Base-by-base conservation (phyloP, 2,888 invertebrate species). In the Dendrolimus pini region DNA sequence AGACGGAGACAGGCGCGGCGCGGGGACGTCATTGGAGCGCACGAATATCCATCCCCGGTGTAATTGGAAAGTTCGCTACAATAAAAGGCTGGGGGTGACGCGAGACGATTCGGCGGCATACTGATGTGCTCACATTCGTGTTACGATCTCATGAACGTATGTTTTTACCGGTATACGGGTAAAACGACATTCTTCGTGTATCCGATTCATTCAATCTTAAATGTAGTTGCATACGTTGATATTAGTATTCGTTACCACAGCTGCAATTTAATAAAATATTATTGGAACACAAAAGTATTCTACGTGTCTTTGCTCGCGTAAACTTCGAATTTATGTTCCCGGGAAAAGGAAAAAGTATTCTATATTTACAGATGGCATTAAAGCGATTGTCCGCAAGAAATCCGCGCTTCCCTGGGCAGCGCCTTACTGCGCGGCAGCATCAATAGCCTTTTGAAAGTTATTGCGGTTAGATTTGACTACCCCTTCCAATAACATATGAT, bases 41-140 rank as follows among this genome's bases (percentile, higher is more conserved):
- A 74, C 72, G 74, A 77, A 81, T 80, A 78, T 76, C 76, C 78
- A 74, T 80, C 76, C 74, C 74, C 75, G 68, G 72, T 77, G 80
- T 82, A 84, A 84, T 83, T 84, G 82, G 78, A 82, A 83, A 80
- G 77, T 78, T 78, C 73, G 78, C 74, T 75, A 79, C 78, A 82
- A 80, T 82, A 81, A 81, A 79, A 77, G 74, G 68, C 74, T 70
- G 74, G 71, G 77, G 74, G 75, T 76, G 78, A 78, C 79, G 70
- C 67, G 67, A 68, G 70, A 70, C 72, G 73, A 70, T 73, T 75
- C 69, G 72, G 68, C 70, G 67, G 64, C 69, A 66, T 69, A 71
- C 69, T 68, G 73, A 74, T 74, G 69, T 67, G 66, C 62, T 66
- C 65, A 67, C 68, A 66, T 67, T 64, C 65, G 53, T 47, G 12